Conservation (phyloP, 2,797 vertebrate genomes). For the Pangasius sanitwongsei region DNA sequence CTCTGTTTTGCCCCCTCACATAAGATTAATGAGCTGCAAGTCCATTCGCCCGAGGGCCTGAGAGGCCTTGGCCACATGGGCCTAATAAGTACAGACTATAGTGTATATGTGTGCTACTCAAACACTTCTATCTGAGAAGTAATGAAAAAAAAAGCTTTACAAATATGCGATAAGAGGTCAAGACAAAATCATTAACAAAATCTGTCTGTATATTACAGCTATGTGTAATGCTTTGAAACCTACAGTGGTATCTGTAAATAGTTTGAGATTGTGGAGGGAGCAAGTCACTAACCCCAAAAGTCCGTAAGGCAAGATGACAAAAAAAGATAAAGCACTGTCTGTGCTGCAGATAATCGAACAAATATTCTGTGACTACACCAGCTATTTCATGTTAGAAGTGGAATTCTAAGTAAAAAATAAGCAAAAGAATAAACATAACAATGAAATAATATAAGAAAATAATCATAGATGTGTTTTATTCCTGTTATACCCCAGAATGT, state of each 20-base stretch:
- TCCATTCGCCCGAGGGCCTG: conserved; percentile 11
- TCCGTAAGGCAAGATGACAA: background rate
- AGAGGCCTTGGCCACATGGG: conserved; percentile 8
- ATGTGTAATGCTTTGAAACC: background rate
- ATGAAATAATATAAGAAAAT: no score
- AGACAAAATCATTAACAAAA: background rate
- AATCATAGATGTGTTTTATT: no score
- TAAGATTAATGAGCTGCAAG: conserved; percentile 8
- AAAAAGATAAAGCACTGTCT: background rate
- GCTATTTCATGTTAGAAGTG: background rate
- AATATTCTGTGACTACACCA: background rate
- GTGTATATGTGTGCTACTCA: background rate
- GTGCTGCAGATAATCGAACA: background rate
- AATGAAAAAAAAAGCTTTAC: background rate
- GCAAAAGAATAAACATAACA: no score
- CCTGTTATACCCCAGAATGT: no score
- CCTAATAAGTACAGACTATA: background rate
- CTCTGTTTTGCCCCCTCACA: conserved; percentile 1
- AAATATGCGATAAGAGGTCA: background rate
- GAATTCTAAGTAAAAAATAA: background rate
- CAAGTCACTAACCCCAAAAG: background rate
- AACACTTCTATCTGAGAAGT: conserved; percentile 15
- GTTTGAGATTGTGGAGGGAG: no score
- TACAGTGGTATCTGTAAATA: background rate
- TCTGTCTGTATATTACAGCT: background rate